These are phyloP conservation scores for Galbula dea DNA, from an alignment of 2,113 vertebrate species.

Conservation along the genomic window DNA sequence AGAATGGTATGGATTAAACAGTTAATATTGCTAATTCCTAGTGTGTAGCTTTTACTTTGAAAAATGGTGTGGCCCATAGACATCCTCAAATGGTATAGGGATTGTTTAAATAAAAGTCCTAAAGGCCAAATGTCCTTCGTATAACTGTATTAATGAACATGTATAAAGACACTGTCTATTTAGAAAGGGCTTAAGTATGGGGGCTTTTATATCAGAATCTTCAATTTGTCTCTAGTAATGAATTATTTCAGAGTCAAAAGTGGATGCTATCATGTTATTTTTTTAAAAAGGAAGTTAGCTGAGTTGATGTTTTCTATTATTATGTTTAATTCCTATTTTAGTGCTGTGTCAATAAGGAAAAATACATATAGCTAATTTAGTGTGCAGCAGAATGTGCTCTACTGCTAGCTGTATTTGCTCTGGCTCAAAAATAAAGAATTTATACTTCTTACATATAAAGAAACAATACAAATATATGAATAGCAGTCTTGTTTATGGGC, in stretches of 20 bases:
- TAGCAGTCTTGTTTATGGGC: background rate
- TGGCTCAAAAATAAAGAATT: background rate
- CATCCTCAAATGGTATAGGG: background rate
- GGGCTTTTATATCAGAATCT: background rate
- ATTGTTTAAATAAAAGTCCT: background rate
- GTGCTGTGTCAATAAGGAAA: background rate
- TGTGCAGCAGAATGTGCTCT: background rate
- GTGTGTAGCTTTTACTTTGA: background rate
- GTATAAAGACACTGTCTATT: background rate
- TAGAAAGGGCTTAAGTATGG: background rate
- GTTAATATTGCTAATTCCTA: background rate
- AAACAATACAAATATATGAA: background rate
- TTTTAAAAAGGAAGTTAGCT: background rate
- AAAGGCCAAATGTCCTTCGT: background rate
- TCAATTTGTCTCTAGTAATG: background rate
- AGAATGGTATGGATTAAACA: background rate
- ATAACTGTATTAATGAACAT: background rate
- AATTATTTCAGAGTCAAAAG: background rate
- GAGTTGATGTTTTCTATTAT: background rate
- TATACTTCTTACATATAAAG: background rate
- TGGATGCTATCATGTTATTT: background rate
- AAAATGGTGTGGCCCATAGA: background rate
- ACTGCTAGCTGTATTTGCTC: background rate
- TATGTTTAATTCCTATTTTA: background rate
- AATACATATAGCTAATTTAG: background rate